Base-by-base conservation (phyloP, 2,113 vertebrate species). In the Callospermophilus lateralis region DNA sequence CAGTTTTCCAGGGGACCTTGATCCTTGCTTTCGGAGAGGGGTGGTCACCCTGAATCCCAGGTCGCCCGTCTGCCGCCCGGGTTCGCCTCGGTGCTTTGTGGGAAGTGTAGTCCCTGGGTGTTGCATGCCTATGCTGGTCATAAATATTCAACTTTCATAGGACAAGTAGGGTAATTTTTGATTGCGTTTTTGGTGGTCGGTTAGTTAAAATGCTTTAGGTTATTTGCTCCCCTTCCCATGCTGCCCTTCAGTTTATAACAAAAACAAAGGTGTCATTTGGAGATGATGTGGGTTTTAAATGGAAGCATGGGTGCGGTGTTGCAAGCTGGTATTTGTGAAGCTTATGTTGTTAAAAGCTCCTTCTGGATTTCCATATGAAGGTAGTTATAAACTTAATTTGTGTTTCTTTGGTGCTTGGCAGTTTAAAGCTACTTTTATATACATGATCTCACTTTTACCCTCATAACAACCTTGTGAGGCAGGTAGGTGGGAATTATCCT, bases 71-170 rank as follows among this genome's bases (percentile, higher is more conserved):
- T 3, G 77, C 70, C 65, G 45, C 84, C 80, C 13, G 48, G 34
- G 79, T 89, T 76, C 73, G 76, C 84, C 96, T 74, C 86, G 79
- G 8, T 96, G 97, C 95, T 84, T 97, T 98, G 87, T 98, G 97
- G 97, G 97, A 97, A 98, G 84, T 98, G 97, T 97, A 98, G 97
- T 97, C 68, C 89, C 37, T 0, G 70, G 72, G 86, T 55, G 48
- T 48, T 48, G 51, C 72, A 34, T 95, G 86, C 96, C 89, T 92
- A 8, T n/a, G 26, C 55, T 86, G 86, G 73, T 70, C 79, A n/a
- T 19, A 48, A 20, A 85, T 45, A 63, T 3, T 30, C 45, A 65
- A 3, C 88, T 86, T 83, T 68, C 68, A 6, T 37, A 28, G 48
- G 30, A 42, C 58, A 6, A 1, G 67, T 53, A 37, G 15, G 42